Conservation (phyloP, 1,140 invertebrate species). For the Brachionus angularis region DNA sequence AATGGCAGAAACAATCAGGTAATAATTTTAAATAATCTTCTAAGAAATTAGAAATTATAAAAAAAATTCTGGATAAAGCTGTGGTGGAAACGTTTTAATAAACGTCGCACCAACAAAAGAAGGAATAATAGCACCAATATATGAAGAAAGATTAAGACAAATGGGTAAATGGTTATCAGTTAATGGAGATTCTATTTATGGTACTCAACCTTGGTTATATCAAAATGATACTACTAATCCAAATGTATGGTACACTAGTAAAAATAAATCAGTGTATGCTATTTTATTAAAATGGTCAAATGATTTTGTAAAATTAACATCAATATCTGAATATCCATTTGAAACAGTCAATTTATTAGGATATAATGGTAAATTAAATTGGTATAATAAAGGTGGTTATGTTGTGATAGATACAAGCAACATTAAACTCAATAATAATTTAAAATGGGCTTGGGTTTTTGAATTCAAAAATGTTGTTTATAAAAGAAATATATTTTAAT, state of each 20-base stretch:
- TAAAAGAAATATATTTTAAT: too few species aligned
- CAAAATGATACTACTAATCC: slow-evolving; percentile 43
- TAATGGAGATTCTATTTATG: slow-evolving; percentile 85
- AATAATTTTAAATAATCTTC: background rate
- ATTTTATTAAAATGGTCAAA: slow-evolving; percentile 38
- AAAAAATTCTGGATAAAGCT: too few species aligned
- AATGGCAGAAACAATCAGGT: slow-evolving; percentile 68
- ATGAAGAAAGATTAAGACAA: slow-evolving; percentile 73
- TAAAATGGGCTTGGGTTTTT: slow-evolving; percentile 37
- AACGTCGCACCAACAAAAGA: slow-evolving; percentile 86
- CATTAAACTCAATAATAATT: background rate
- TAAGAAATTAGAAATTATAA: too few species aligned
- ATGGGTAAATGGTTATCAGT: slow-evolving; percentile 71
- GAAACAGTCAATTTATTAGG: background rate
- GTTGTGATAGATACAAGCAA: slow-evolving; percentile 3
- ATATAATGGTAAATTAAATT: slow-evolving; percentile 12
- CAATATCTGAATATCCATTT: slow-evolving; percentile 26
- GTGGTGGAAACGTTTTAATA: slow-evolving; percentile 80
- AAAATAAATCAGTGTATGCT: slow-evolving; percentile 24
- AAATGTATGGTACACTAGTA: slow-evolving; percentile 43
- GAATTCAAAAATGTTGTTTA: slow-evolving; percentile 42
- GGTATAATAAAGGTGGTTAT: background rate
- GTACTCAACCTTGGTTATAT: slow-evolving; percentile 54
- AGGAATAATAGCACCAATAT: slow-evolving; percentile 79
- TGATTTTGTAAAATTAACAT: background rate